Conservation (phyloP, 1,140 invertebrate genomes). For the Carposina sasakii region DNA sequence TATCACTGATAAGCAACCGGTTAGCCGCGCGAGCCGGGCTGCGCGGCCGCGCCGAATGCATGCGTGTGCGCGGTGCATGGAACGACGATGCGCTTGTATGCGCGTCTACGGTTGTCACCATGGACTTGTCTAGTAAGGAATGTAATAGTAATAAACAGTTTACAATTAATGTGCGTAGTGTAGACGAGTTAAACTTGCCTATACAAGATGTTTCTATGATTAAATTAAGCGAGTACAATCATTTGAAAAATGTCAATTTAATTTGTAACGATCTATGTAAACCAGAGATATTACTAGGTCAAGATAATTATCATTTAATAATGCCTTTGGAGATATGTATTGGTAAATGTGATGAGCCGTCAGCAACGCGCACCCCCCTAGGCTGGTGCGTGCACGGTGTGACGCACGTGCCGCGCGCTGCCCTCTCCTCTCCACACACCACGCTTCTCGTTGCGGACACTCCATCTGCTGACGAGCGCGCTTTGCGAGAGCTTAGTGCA, state of each 20-base stretch:
- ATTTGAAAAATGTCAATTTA: slow-evolving; percentile 13
- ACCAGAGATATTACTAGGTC: slow-evolving; percentile 20
- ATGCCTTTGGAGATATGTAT: slow-evolving; percentile 9
- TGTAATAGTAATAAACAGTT: not conserved
- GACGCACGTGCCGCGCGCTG: not conserved
- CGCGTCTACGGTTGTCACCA: not conserved
- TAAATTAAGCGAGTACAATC: slow-evolving; percentile 5
- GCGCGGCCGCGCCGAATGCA: not conserved
- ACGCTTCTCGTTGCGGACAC: not conserved
- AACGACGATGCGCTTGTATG: slow-evolving; percentile 10
- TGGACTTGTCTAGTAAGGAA: slow-evolving; percentile 11
- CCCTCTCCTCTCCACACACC: not conserved
- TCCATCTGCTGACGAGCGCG: not conserved
- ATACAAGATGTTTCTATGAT: slow-evolving; percentile 7
- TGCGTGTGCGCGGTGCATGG: slow-evolving; percentile 11
- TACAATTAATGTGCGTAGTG: slow-evolving; percentile 15
- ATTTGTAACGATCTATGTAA: slow-evolving; percentile 8
- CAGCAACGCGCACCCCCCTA: not conserved
- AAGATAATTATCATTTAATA: slow-evolving; percentile 22
- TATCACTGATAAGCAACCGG: slow-evolving; percentile 1
- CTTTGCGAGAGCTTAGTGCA: too few relatives aligned
- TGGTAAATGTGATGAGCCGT: slow-evolving; percentile 5
- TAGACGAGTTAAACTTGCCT: slow-evolving; percentile 18
- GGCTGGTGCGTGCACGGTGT: slow-evolving; percentile 2
- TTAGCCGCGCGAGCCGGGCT: slow-evolving; percentile 4